Evolutionary conservation across 2,113 vertebrate genomes (phyloP), one percentile per base, ranked within the genome.

Genomic region (Suncus etruscus): DNA sequence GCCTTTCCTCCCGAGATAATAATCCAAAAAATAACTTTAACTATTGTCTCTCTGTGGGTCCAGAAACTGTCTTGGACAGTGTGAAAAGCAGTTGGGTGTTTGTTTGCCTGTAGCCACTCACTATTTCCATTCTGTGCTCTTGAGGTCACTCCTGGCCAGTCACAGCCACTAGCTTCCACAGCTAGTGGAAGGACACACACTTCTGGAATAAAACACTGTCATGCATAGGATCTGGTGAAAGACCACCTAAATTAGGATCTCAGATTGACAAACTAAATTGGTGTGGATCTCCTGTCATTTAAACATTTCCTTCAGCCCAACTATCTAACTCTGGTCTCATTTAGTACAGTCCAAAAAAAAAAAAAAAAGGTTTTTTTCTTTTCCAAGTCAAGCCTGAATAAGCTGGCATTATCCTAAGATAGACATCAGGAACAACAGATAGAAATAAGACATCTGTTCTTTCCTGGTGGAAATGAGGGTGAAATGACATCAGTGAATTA

Each of bases 21-120:
- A 29, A 29, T 78, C 58, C 39, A 86, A 45, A 86, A 45, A 87
- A 76, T 82, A 85, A 68, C 39, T 91, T 73, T 82, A 85, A 68
- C 39, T 91, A 24, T 83, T 76, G 39, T 8, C 78, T 68, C 25
- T 74, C 11, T 27, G 45, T n/a, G 63, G 63, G 12, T 48, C 58
- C n/a, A 47, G 91, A 75, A 92, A 68, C 70, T 45, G 10, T 78
- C 29, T 78, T 39, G 78, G 58, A 32, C 74, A 92, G 61, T 45
- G n/a, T 58, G 24, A 69, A 50, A 73, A 77, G 61, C 58, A 48
- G 50, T 1, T 82, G 58, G 47, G 32, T 2, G 74, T 50, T 27
- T 14, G 65, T 16, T 11, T 47, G 27, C 63, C 63, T 73, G 73
- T 45, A 75, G 83, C 48, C 14, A 29, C 54, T 80, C 80, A 63